Evolutionary conservation across 2,888 invertebrate species (phyloP).

Genomic region (Gisinianus flammeolus): DNA sequence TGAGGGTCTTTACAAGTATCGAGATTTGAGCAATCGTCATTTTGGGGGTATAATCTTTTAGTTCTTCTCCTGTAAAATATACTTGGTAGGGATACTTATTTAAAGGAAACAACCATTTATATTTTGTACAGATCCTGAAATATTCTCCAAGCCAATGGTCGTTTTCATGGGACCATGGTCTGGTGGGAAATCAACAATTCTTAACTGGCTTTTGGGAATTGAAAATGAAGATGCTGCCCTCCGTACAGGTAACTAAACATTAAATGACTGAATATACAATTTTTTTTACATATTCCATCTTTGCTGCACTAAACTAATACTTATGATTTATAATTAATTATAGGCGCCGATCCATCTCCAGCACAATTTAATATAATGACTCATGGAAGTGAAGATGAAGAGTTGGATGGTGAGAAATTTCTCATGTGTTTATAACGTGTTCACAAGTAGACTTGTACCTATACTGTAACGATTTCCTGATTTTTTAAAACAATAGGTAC

Average conservation of each 20-base stretch:
- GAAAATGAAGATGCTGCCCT: constrained; percentile 83
- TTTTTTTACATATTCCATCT: neutral
- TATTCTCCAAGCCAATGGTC: constrained; percentile 90
- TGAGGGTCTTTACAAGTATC: constrained; percentile 88
- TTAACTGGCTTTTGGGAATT: constrained; percentile 88
- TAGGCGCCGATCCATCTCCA: constrained; percentile 92
- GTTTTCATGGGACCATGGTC: constrained; percentile 97
- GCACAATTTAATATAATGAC: constrained; percentile 91
- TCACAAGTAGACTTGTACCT: no score
- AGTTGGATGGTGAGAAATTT: constrained; percentile 90
- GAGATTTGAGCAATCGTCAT: constrained; percentile 88
- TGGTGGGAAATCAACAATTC: constrained; percentile 91
- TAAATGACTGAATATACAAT: neutral
- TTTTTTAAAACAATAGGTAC: no score
- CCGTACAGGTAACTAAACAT: constrained; percentile 73
- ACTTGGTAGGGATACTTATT: neutral
- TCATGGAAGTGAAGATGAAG: constrained; percentile 83
- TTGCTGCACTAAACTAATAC: no score
- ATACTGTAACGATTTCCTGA: no score
- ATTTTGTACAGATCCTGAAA: constrained; percentile 77
- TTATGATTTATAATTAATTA: neutral
- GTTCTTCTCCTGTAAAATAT: no score
- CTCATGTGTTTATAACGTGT: no score
- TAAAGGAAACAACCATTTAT: no score
- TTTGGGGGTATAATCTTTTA: constrained; percentile 69